Percentiles rank a stretch among this genome's conserved stretches.
phyloP scores from a whole-genome alignment of 2,113 vertebrate species.

The Elanoides forficatus region DNA sequence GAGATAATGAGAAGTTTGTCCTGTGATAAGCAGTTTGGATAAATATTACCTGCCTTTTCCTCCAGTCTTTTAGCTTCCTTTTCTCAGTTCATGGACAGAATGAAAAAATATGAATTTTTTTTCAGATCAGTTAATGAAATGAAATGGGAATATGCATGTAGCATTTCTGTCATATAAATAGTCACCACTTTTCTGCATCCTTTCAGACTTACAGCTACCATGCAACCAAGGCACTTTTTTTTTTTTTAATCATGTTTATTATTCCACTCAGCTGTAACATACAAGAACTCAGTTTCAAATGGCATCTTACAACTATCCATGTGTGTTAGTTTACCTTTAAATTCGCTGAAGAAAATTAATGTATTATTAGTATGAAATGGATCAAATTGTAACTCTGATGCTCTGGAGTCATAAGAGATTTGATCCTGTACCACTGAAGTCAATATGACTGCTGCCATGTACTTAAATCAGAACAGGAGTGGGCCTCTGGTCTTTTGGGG shows the following conservation, averaged over 20 bases:
- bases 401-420: background rate
- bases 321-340: background rate
- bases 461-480: background rate
- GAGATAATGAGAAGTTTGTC: background rate
- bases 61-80: background rate
- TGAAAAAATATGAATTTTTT: background rate
- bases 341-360: background rate
- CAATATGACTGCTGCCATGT: background rate
- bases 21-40: background rate
- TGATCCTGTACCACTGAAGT: background rate
- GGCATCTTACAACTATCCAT: background rate
- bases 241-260: background rate
- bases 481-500: background rate
- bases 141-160: background rate
- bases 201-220: background rate
- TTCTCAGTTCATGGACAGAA: background rate
- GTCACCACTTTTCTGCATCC: background rate
- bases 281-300: background rate
- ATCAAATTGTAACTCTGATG: background rate
- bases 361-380: background rate
- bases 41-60: background rate
- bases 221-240: background rate
- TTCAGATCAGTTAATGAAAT: background rate
- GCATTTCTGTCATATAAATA: background rate
- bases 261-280: background rate